Percentiles rank a stretch among this genome's conserved stretches.
phyloP scores from a whole-genome alignment of 2,888 invertebrate genomes.

The Xanthia icteritia region DNA sequence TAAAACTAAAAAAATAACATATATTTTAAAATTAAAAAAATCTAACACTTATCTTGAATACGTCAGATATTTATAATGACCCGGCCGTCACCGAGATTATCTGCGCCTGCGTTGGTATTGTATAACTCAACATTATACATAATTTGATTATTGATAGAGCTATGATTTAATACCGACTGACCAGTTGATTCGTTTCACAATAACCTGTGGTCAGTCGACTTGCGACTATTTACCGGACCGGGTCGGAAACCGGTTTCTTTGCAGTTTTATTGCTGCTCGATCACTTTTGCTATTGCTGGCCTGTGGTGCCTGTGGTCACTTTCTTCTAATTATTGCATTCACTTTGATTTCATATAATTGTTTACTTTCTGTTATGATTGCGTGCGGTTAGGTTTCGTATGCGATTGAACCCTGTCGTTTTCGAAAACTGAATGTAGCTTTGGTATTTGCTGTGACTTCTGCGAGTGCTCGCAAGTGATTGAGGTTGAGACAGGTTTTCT shows the following conservation, averaged over 20 bases:
- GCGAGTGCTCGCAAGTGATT: neutral
- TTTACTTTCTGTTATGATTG: slow-evolving; percentile 37
- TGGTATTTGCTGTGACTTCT: neutral
- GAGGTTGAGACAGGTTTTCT: neutral
- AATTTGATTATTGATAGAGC: slow-evolving; percentile 20
- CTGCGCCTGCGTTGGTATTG: slow-evolving; percentile 20
- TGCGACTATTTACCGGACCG: slow-evolving; percentile 21
- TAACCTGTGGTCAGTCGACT: slow-evolving; percentile 27
- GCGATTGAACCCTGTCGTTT: slow-evolving; percentile 7
- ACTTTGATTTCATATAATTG: slow-evolving; percentile 39
- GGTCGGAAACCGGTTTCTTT: slow-evolving; percentile 39
- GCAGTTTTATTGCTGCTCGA: slow-evolving; percentile 40
- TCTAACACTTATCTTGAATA: slow-evolving; percentile 22
- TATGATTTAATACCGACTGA: slow-evolving; percentile 43
- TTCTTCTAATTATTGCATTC: slow-evolving; percentile 54
- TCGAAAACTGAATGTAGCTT: neutral
- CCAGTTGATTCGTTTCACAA: slow-evolving; percentile 49
- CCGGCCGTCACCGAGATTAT: slow-evolving; percentile 16
- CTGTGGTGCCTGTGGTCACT: slow-evolving; percentile 42
- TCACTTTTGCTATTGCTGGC: slow-evolving; percentile 13
- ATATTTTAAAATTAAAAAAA: no score
- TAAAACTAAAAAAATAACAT: no score
- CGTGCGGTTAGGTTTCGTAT: neutral
- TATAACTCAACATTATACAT: slow-evolving; percentile 25
- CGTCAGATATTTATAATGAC: slow-evolving; percentile 37